Conservation (phyloP, 2,113 vertebrate species). For the Papio anubis region DNA sequence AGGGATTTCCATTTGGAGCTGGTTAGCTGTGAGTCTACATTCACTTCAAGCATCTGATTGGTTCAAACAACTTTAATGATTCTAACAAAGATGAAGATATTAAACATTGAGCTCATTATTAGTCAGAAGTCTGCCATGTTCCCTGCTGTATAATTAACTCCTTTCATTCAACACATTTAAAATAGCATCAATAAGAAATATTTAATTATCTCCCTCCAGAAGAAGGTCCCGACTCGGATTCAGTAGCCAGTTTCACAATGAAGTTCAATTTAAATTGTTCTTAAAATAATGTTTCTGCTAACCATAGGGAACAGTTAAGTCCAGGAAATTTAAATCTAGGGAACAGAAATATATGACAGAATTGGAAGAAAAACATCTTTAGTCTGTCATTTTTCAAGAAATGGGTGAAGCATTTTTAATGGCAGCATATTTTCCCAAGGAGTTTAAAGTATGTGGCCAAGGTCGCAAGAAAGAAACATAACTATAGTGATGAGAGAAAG, state of each 20-base stretch:
- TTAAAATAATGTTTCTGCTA: slow-evolving; percentile 68
- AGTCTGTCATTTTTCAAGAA: slow-evolving; percentile 54
- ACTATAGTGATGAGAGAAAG: background rate
- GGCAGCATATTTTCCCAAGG: slow-evolving; percentile 61
- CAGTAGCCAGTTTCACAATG: slow-evolving; percentile 78
- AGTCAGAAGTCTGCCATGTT: slow-evolving; percentile 77
- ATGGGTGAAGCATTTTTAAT: slow-evolving; percentile 67
- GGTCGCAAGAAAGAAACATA: background rate
- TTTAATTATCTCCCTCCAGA: slow-evolving; percentile 80
- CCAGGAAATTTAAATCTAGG: slow-evolving; percentile 76
- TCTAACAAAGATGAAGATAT: slow-evolving; percentile 77
- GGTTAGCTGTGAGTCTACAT: slow-evolving; percentile 43
- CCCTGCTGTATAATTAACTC: slow-evolving; percentile 73
- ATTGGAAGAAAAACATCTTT: slow-evolving; percentile 58
- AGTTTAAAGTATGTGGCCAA: slow-evolving; percentile 47
- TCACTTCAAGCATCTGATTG: slow-evolving; percentile 66
- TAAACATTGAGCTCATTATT: slow-evolving; percentile 71
- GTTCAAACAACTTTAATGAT: slow-evolving; percentile 63
- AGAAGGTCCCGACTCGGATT: slow-evolving; percentile 56
- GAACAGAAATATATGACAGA: slow-evolving; percentile 63
- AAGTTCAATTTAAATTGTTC: slow-evolving; percentile 69
- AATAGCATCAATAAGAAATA: slow-evolving; percentile 74
- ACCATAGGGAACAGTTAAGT: slow-evolving; percentile 64
- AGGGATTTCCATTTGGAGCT: slow-evolving; percentile 49
- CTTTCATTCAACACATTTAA: slow-evolving; percentile 77